Conservation (phyloP, 1,140 invertebrate species). For the Cotesia vestalis region DNA sequence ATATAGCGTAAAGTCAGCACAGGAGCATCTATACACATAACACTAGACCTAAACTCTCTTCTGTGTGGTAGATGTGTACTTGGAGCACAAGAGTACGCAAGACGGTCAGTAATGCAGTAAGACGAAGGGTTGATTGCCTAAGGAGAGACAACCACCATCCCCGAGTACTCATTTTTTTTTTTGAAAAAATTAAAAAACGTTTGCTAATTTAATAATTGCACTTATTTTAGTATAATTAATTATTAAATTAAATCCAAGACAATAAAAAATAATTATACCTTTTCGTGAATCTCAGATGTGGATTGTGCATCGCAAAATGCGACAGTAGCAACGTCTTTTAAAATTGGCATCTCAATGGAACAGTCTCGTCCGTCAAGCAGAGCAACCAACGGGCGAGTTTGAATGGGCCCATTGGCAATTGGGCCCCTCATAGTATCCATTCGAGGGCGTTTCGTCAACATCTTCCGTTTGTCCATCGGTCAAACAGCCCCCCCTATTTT, state of each 20-base stretch:
- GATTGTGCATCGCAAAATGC: constrained; percentile 99
- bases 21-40: neutral
- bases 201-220: no score
- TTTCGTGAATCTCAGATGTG: constrained; percentile 99
- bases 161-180: neutral
- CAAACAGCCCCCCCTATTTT: constrained; percentile 64
- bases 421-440: constrained; percentile 77
- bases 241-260: constrained; percentile 8
- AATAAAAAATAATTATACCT: constrained; percentile 71
- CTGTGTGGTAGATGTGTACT: constrained; percentile 13
- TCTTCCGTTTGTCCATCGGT: constrained; percentile 81
- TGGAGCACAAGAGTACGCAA: constrained; percentile 26
- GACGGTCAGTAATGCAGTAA: constrained; percentile 64
- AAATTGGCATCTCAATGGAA: constrained; percentile 99
- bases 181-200: no score
- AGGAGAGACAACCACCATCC: constrained; percentile 46
- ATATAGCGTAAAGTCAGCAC: no score
- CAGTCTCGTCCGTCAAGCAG: constrained; percentile 98
- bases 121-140: constrained; percentile 64
- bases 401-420: constrained; percentile 86
- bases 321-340: constrained; percentile 99
- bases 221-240: neutral
- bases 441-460: constrained; percentile 81
- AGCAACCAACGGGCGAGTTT: constrained; percentile 94
- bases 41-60: neutral